Evolutionary conservation across 1,140 invertebrate species (phyloP).

Genomic region (Drosophila teissieri): DNA sequence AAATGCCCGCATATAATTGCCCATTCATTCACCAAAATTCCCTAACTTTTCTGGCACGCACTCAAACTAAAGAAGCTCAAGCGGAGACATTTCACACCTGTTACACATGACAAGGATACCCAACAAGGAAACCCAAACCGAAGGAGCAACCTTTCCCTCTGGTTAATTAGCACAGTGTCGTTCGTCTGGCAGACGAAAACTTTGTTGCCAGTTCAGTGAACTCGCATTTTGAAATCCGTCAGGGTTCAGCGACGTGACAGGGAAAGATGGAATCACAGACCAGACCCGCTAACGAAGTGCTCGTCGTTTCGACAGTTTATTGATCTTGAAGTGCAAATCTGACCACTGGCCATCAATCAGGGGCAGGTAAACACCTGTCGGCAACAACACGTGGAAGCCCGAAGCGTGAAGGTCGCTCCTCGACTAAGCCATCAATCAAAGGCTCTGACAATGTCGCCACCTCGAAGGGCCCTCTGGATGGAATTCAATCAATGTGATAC

Average conservation of each 20-base stretch:
- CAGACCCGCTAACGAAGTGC: slow-evolving; percentile 48
- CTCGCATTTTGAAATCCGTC: slow-evolving; percentile 47
- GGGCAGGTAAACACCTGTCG: slow-evolving; percentile 47
- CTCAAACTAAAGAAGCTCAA: slow-evolving; percentile 17
- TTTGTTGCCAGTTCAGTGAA: slow-evolving; percentile 70
- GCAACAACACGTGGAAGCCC: slow-evolving; percentile 21
- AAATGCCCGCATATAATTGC: slow-evolving; percentile 25
- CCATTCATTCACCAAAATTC: slow-evolving; percentile 47
- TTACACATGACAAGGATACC: slow-evolving; percentile 46
- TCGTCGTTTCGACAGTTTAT: slow-evolving; percentile 46
- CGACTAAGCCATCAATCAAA: slow-evolving; percentile 63
- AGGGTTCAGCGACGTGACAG: slow-evolving; percentile 33
- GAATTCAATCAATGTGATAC: slow-evolving; percentile 70
- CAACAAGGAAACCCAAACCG: neutral
- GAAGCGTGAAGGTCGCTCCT: slow-evolving; percentile 40
- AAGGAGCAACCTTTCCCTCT: slow-evolving; percentile 20
- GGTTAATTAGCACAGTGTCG: slow-evolving; percentile 63
- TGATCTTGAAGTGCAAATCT: slow-evolving; percentile 58
- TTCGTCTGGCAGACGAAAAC: slow-evolving; percentile 28
- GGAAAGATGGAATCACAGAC: slow-evolving; percentile 19
- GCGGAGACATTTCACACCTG: slow-evolving; percentile 57
- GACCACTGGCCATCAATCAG: slow-evolving; percentile 73
- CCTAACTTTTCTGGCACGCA: slow-evolving; percentile 28
- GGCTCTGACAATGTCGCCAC: slow-evolving; percentile 14
- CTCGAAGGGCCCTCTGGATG: slow-evolving; percentile 8